Evolutionary conservation across 2,113 vertebrate genomes (phyloP).

Genomic region (Agapornis roseicollis): DNA sequence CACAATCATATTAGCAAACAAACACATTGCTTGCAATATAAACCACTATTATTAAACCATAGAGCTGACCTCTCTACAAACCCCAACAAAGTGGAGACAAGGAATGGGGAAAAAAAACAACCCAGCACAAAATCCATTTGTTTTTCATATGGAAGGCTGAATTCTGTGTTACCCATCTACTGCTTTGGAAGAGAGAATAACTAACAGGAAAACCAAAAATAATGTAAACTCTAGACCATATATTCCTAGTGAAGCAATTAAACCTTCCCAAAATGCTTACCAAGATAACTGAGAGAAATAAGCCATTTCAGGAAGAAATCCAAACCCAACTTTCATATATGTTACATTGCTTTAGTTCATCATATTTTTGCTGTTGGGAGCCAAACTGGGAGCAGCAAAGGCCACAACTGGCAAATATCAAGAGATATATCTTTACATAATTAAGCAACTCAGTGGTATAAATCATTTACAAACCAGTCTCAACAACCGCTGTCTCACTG

Average conservation of each 20-base stretch:
- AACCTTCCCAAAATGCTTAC: background rate
- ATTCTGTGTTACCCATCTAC: background rate
- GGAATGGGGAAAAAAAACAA: background rate
- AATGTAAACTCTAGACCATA: background rate
- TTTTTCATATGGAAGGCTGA: background rate
- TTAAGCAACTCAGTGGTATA: background rate
- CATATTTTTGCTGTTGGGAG: background rate
- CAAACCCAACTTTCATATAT: background rate
- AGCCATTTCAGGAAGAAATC: background rate
- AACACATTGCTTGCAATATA: background rate
- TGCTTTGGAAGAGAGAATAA: background rate
- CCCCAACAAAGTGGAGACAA: background rate
- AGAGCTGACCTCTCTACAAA: background rate
- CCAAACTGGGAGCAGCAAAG: background rate
- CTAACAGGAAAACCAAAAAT: background rate
- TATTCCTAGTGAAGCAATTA: background rate
- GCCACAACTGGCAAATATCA: background rate
- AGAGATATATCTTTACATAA: background rate
- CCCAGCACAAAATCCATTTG: background rate
- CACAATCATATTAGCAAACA: background rate
- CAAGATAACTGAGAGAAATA: background rate
- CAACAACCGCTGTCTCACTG: background rate
- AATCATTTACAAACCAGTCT: background rate
- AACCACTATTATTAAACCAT: background rate
- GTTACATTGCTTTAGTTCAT: background rate